Evolutionary conservation across 2,113 vertebrate species (phyloP).

Genomic region (Atractosteus spatula): DNA sequence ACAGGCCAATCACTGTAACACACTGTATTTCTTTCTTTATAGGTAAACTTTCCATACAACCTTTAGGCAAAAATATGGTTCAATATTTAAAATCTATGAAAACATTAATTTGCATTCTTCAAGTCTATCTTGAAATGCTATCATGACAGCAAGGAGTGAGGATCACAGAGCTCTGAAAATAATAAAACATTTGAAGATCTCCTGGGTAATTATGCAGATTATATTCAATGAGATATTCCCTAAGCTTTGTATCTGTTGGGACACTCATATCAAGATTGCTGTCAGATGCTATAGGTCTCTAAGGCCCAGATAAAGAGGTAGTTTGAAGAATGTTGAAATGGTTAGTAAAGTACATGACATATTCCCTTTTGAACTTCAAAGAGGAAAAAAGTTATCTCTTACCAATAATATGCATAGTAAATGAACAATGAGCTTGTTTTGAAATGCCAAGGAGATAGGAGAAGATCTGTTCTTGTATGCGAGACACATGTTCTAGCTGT

Average conservation of each 20-base stretch:
- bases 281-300: slow-evolving; percentile 32
- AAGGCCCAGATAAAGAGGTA: slow-evolving; percentile 31
- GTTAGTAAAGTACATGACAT: slow-evolving; percentile 32
- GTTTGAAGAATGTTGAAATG: slow-evolving; percentile 32
- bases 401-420: slow-evolving; percentile 19
- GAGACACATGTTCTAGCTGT: too few species aligned
- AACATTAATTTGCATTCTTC: neutral
- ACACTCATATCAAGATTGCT: slow-evolving; percentile 28
- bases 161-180: slow-evolving; percentile 27
- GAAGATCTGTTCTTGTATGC: too few species aligned
- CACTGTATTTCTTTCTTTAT: too few species aligned
- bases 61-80: too few species aligned
- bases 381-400: neutral
- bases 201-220: slow-evolving; percentile 40
- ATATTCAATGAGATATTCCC: slow-evolving; percentile 39
- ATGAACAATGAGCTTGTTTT: slow-evolving; percentile 9
- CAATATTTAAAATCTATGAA: too few species aligned
- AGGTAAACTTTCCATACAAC: too few species aligned
- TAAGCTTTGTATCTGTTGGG: slow-evolving; percentile 20
- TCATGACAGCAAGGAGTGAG: slow-evolving; percentile 26
- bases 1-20: too few species aligned
- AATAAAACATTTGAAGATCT: slow-evolving; percentile 19
- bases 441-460: neutral
- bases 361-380: slow-evolving; percentile 21
- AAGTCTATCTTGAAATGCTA: slow-evolving; percentile 28